phyloP scores from a whole-genome alignment of 2,888 invertebrate genomes.

The Chironomus riparius region DNA sequence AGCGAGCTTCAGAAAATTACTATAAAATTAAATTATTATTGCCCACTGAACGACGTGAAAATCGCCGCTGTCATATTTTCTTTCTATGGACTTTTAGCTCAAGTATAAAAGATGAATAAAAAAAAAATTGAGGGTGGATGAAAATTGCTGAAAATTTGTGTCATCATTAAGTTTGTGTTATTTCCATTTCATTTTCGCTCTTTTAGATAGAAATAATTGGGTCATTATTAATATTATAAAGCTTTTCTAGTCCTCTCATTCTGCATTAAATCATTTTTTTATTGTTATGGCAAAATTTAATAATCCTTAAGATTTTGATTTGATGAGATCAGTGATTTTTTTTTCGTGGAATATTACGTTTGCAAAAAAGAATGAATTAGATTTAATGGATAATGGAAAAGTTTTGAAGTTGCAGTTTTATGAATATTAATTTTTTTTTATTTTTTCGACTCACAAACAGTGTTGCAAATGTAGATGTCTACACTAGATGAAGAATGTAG shows the following conservation, averaged over 20 bases:
- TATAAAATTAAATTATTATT: slow-evolving; percentile 24
- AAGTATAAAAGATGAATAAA: not conserved
- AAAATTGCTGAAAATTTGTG: not conserved
- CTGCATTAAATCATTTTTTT: not conserved
- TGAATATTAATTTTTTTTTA: no score
- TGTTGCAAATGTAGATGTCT: no score
- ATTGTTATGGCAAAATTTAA: not conserved
- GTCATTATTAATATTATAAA: not conserved
- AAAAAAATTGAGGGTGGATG: not conserved
- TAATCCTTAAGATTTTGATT: not conserved
- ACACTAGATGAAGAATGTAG: no score
- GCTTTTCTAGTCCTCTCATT: not conserved
- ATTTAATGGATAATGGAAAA: no score
- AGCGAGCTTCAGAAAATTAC: slow-evolving; percentile 15
- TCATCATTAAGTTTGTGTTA: not conserved
- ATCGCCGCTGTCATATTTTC: not conserved
- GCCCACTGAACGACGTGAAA: slow-evolving; percentile 13
- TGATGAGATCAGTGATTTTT: not conserved
- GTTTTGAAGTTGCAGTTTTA: no score
- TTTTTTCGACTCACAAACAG: no score
- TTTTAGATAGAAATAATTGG: not conserved
- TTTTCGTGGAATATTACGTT: not conserved
- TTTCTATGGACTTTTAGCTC: not conserved
- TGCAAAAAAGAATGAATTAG: no score
- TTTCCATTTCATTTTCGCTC: not conserved